A percentile compares a stretch with the other conserved stretches of the same genome.
These are phyloP conservation scores for Diorhabda sublineata DNA, from an alignment of 1,140 invertebrate species.

Conservation along the genomic window DNA sequence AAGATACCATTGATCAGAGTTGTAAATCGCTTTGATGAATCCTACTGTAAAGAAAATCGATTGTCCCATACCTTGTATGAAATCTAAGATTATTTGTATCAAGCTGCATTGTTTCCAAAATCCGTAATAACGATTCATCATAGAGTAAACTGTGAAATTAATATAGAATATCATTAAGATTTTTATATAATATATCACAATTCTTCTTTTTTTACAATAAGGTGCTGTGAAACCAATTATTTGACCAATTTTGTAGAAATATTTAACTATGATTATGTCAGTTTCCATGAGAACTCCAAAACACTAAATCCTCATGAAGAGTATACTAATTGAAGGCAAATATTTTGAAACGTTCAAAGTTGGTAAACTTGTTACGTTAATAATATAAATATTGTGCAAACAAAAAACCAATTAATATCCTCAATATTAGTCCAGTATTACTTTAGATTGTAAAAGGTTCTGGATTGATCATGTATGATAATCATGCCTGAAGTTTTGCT, in stretches of 20 bases:
- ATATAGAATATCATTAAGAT: not conserved
- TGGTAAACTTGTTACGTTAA: too few relatives aligned
- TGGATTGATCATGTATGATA: too few relatives aligned
- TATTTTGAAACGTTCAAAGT: too few relatives aligned
- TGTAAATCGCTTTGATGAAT: not conserved
- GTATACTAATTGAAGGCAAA: too few relatives aligned
- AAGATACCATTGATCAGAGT: not conserved
- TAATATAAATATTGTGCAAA: too few relatives aligned
- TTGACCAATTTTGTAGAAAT: not conserved
- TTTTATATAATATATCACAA: not conserved
- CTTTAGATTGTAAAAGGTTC: too few relatives aligned
- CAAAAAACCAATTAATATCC: too few relatives aligned
- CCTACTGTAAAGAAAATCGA: not conserved
- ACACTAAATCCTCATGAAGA: too few relatives aligned
- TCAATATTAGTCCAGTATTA: too few relatives aligned
- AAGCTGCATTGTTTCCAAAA: not conserved
- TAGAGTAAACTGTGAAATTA: not conserved
- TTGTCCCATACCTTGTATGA: not conserved
- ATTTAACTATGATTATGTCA: not conserved
- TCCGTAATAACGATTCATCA: not conserved
- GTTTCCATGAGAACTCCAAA: not conserved
- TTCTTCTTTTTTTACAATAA: not conserved
- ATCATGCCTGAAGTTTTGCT: too few relatives aligned
- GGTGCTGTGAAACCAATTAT: not conserved
- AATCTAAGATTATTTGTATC: not conserved